Base-by-base conservation (phyloP, 2,797 vertebrate species). In the Taeniopygia guttata region DNA sequence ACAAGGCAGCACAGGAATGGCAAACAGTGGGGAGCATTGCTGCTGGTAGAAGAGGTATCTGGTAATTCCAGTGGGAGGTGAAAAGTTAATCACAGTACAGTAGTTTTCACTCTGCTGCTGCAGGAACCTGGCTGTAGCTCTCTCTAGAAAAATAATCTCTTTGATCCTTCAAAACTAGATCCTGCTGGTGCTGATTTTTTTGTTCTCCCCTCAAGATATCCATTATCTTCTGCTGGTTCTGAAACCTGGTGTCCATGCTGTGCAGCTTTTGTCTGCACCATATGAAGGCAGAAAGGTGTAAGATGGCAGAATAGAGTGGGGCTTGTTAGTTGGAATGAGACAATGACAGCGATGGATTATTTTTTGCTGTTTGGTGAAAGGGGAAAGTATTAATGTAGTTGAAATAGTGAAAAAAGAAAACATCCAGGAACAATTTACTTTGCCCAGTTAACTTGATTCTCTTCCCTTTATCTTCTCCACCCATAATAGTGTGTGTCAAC, bases 181-280 rank as follows among this genome's bases (percentile, higher is more conserved):
- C 34, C 27, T 2, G 1, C 21, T 72, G 40, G 6, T 81, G 21
- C 59, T 66, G 46, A 26, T n/a, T 34, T 29, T 30, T 76, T 64
- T 40, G 5, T 29, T 34, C 27, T 76, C 3, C 13, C 17, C n/a
- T 63, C 27, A 26, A 84, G 67, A 36, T 18, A 55, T 1, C 12
- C 10, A 20, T 34, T 72, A 23, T 19, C 22, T 68, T 72, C 43
- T 74, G 14, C 40, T 67, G 17, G 2, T 70, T 91, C 68, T 93
- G 78, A 87, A 68, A 63, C 7, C 22, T 55, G 15, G 4, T 87
- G 56, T 78, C 48, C 16, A 42, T 76, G 45, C 17, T 20, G 21
- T 36, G 22, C 11, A 15, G 32, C 22, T 64, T 36, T 25, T 55
- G 29, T 59, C 45, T 58, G 42, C 20, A 10, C 13, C 0, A 0